Evolutionary conservation across 2,797 vertebrate genomes (phyloP).

Genomic region (Heterohyrax brucei): DNA sequence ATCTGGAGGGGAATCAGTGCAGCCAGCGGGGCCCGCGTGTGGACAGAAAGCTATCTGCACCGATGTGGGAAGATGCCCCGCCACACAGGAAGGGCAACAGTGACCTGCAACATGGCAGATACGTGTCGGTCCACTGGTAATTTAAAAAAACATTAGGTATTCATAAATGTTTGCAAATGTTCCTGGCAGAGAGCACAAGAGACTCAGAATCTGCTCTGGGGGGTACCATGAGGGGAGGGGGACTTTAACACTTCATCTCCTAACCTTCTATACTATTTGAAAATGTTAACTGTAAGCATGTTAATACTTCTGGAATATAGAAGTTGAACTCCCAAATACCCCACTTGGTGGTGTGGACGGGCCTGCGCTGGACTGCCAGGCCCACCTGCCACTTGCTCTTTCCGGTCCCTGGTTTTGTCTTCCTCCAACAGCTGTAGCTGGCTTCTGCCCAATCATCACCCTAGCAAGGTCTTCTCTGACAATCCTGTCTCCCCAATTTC

Average conservation of each 20-base stretch:
- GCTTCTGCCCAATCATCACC: background rate
- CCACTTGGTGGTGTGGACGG: background rate
- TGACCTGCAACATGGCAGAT: fast-evolving
- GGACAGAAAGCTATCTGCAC: background rate
- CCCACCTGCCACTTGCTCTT: background rate
- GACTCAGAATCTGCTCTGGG: background rate
- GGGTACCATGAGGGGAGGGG: background rate
- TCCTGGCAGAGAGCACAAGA: background rate
- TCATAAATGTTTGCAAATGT: background rate
- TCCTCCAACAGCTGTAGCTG: background rate
- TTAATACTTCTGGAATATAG: background rate
- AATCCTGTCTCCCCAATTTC: background rate
- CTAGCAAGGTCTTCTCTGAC: background rate
- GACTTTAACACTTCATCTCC: fast-evolving
- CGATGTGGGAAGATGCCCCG: background rate
- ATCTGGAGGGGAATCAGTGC: background rate
- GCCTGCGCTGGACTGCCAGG: background rate
- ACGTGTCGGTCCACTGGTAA: no score
- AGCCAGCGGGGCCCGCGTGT: background rate
- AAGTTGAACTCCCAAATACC: background rate
- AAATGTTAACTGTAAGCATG: background rate
- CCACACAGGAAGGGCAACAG: fast-evolving
- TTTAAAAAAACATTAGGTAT: no score
- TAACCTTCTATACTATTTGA: background rate
- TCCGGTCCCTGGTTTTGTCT: background rate